Base-by-base conservation (phyloP, 2,888 invertebrate genomes). In the Leucozona laternaria region DNA sequence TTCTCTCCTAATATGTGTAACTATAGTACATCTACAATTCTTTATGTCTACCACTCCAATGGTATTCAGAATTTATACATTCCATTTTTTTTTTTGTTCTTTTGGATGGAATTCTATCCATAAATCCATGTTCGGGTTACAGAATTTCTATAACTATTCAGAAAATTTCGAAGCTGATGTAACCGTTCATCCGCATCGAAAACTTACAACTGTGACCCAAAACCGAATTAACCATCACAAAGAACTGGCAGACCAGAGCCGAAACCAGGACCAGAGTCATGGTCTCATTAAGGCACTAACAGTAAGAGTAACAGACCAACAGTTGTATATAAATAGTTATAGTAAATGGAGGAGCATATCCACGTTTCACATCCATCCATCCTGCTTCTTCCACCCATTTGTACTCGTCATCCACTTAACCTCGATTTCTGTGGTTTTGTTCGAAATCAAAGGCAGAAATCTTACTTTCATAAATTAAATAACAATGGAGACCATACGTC, bases 381-480 rank as follows among this genome's bases (percentile, higher is more conserved):
- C 13, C 22, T 43, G 28, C 17, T 17, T 25, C 45, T 57, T 66
- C 73, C 45, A 37, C 25, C 28, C 28, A 15, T 37, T 64, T 71
- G 8, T n/a, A 20, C n/a, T 43, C 64, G 34, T 62, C 55, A 70
- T 70, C 48, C 76, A 79, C 79, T 84, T 79, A 76, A 79, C 84
- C 79, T 79, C 84, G 60, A 79, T 79, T 58, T 70, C 58, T 34
- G 70, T 50, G 40, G 71, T 76, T 79, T 75, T 79, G 57, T 66
- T 37, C 58, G n/a, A 71, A 79, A 84, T 84, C 84, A 76, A 79
- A 84, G 71, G 71, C 71, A 84, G 58, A 71, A 76, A 76, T 79
- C 58, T 79, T 64, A 79, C 79, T 75, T 84, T 64, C 83, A 84
- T 84, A 79, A 84, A 84, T 79, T 84, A 79, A 84, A 79, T 84